Base-by-base conservation (phyloP, 2,888 invertebrate genomes). In the Aporophyla nigra region DNA sequence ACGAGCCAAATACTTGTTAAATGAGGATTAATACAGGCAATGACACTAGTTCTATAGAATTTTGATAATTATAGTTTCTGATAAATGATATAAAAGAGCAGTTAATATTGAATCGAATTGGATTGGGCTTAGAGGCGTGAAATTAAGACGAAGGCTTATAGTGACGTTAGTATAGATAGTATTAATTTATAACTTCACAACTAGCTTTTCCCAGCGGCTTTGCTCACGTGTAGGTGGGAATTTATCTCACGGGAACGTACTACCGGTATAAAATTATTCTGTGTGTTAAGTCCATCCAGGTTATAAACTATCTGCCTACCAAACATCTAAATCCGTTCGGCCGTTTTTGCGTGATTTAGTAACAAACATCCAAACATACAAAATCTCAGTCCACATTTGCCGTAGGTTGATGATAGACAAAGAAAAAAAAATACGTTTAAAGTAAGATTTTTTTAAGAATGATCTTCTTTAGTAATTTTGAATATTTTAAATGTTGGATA, bases 81-180 rank as follows among this genome's bases (percentile, higher is more conserved):
- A 74, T 43, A n/a, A 74, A 74, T 27, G 9, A 59, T n/a, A 24
- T 21, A 54, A n/a, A 49, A 49, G 5, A 9, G 59, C 0, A 27
- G 46, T 61, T 53, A 33, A 46, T 46, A 75, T 74, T 33, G 2
- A 53, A 53, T 61, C n/a, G 14, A 76, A 74, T 46, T 62, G 19
- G 10, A 75, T 75, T 53, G 61, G 16, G 51, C n/a, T 53, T 21
- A 27, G 27, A 5, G 27, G 19, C 33, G 46, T 46, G 46, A 74
- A 53, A 75, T 53, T 75, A n/a, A 19, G 59, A 33, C 33, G 33
- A 40, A 72, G 4, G 24, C 24, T 5, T 58, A 33, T 10, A 19
- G 33, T 40, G 21, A 58, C 21, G 1, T 40, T 49, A 24, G 0
- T 16, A 53, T 9, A 53, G 1, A 56, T 16, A 19, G 54, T 12